Evolutionary conservation across 2,888 invertebrate genomes (phyloP).

Genomic region (Agrotis segetum): DNA sequence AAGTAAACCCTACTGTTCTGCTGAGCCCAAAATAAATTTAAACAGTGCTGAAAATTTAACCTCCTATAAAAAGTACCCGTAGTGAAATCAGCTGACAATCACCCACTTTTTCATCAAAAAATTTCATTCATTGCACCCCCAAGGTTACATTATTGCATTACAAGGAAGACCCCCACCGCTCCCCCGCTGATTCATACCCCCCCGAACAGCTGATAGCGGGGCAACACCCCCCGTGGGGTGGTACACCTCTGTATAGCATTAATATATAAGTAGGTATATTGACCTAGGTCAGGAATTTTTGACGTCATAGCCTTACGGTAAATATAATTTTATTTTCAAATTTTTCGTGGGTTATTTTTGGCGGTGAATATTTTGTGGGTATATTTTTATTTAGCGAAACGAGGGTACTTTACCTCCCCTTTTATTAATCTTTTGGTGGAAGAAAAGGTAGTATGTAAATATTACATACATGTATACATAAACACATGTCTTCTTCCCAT

Average conservation of each 20-base stretch:
- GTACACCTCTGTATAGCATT: conserved; percentile 61
- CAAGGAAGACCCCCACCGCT: conserved; percentile 63
- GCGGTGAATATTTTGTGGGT: background rate
- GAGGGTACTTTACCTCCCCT: background rate
- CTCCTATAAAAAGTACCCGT: background rate
- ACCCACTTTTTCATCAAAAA: conserved; percentile 27
- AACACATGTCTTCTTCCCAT: too few species aligned
- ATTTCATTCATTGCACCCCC: conserved; percentile 64
- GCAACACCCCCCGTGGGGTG: conserved; percentile 49
- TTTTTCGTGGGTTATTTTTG: background rate
- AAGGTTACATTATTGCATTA: conserved; percentile 72
- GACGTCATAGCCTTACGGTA: conserved; percentile 42
- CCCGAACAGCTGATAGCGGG: conserved; percentile 68
- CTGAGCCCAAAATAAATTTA: background rate
- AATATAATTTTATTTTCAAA: conserved; percentile 17
- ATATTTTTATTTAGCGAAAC: too few species aligned
- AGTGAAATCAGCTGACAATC: conserved; percentile 17
- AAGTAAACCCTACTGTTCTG: background rate
- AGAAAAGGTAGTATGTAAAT: background rate
- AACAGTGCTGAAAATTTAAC: background rate
- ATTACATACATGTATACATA: too few species aligned
- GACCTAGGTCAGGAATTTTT: conserved; percentile 61
- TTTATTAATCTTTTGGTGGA: too few species aligned
- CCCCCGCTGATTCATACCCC: conserved; percentile 41
- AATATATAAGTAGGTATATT: conserved; percentile 65